These are phyloP conservation scores for Microvelia longipes DNA, from an alignment of 1,140 invertebrate genomes.

Conservation along the genomic window DNA sequence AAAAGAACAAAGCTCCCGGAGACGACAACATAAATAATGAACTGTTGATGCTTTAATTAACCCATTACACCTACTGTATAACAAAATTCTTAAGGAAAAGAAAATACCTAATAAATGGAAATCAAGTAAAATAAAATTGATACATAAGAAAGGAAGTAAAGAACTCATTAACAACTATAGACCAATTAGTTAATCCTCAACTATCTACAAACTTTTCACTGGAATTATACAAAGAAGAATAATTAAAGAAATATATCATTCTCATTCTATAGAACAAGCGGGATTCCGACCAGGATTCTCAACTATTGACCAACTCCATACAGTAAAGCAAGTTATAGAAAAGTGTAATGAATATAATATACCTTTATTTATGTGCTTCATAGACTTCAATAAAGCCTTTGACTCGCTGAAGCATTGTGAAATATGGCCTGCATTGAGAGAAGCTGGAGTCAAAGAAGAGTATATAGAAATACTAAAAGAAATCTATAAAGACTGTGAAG, in stretches of 20 bases:
- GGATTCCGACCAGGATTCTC: slow-evolving; percentile 25
- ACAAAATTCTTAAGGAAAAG: not conserved
- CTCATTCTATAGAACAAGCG: slow-evolving; percentile 27
- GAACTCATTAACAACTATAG: slow-evolving; percentile 24
- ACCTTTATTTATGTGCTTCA: slow-evolving; percentile 3
- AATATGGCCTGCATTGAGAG: not conserved
- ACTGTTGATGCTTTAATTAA: not conserved
- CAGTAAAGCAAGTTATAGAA: slow-evolving; percentile 9
- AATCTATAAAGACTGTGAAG: slow-evolving; percentile 3
- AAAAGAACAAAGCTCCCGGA: not conserved
- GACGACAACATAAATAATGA: not conserved
- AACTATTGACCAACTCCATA: slow-evolving; percentile 13
- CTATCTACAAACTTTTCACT: slow-evolving; percentile 22
- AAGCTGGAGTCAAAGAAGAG: not conserved
- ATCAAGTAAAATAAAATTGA: not conserved
- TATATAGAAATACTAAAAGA: slow-evolving; percentile 2
- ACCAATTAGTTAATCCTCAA: slow-evolving; percentile 24
- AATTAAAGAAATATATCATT: slow-evolving; percentile 20
- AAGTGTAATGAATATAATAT: slow-evolving; percentile 11
- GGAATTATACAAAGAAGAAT: slow-evolving; percentile 19
- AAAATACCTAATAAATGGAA: slow-evolving; percentile 1
- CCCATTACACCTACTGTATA: not conserved
- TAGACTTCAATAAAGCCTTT: slow-evolving; percentile 3
- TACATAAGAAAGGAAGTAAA: slow-evolving; percentile 24
- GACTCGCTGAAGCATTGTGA: not conserved